These are phyloP conservation scores for Batillaria attramentaria DNA, from an alignment of 1,140 invertebrate genomes.

Conservation along the genomic window DNA sequence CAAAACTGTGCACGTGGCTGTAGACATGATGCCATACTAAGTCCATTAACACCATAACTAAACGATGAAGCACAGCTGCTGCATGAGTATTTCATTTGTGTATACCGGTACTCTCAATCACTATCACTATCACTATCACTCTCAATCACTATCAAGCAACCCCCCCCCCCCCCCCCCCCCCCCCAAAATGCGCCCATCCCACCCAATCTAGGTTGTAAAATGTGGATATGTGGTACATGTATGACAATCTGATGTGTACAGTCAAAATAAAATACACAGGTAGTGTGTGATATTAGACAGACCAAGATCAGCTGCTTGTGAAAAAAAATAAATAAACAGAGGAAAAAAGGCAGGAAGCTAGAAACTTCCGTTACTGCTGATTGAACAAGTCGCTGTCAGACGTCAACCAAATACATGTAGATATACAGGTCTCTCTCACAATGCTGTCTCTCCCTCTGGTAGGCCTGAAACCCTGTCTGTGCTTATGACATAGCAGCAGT, in stretches of 20 bases:
- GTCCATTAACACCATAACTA: not conserved
- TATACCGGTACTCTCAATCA: not conserved
- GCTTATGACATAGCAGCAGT: not conserved
- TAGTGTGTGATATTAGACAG: too few relatives aligned
- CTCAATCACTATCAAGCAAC: too few relatives aligned
- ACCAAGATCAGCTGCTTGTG: too few relatives aligned
- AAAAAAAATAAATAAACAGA: too few relatives aligned
- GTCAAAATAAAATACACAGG: too few relatives aligned
- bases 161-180: too few relatives aligned
- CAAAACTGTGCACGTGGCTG: constrained; percentile 60
- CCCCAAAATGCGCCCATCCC: too few relatives aligned
- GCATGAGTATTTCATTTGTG: not conserved
- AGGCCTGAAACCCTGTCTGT: not conserved
- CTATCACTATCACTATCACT: not conserved
- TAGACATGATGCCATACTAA: constrained; percentile 30
- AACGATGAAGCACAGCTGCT: not conserved
- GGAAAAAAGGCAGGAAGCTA: too few relatives aligned
- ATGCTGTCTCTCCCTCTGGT: not conserved
- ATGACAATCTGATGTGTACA: too few relatives aligned
- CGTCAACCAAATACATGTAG: not conserved
- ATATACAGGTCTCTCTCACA: not conserved
- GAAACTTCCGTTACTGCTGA: not conserved
- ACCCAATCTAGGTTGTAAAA: too few relatives aligned
- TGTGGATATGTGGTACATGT: too few relatives aligned
- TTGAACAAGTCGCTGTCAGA: not conserved